Evolutionary conservation across 1,140 invertebrate genomes (phyloP), one percentile per base, ranked within the genome.

Genomic region (Cotesia typhae): DNA sequence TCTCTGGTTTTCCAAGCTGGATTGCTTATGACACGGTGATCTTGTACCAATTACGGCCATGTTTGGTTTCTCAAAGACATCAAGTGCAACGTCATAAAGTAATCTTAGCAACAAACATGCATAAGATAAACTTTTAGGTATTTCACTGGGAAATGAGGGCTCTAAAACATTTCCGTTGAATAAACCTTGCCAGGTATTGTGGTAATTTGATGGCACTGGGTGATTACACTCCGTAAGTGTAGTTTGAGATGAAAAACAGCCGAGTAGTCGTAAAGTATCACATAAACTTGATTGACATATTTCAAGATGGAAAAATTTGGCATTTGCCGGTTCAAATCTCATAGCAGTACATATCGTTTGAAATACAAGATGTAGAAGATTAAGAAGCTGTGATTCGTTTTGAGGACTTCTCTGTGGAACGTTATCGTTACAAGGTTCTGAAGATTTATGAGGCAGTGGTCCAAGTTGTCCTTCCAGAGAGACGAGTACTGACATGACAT

Each of bases 291-390:
- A 95, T 84, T 94, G 93, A 81, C 96, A 96, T 69, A 98, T 94
- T 92, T 99, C 97, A 70, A 95, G 93, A 80, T 97, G 92, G 89
- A 99, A 99, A 88, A 98, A 98, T 84, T 98, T 98, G 0, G 98
- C 98, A 88, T 99, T 99, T 2, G 97, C 97, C 2, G 98, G 98
- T 87, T 99, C 98, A 85, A 98, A 99, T 79, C 98, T 89, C 97
- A 99, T 99, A 3, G 97, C 97, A 3, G 97, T 96, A 73, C 95
- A 95, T 60, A 99, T 91, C 0, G 96, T 98, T 82, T 96, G 96
- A 86, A 99, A 98, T 17, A 99, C 95, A 36, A 96, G 92, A 75
- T 95, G 92, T 69, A 99, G 87, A 47, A 97, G 82, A 47, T 91
- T 89, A 52, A 95, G 83, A 77, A 93, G 88, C 76, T 94, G 84